Base-by-base conservation (phyloP, 2,888 invertebrate species). In the Phortica okadai region DNA sequence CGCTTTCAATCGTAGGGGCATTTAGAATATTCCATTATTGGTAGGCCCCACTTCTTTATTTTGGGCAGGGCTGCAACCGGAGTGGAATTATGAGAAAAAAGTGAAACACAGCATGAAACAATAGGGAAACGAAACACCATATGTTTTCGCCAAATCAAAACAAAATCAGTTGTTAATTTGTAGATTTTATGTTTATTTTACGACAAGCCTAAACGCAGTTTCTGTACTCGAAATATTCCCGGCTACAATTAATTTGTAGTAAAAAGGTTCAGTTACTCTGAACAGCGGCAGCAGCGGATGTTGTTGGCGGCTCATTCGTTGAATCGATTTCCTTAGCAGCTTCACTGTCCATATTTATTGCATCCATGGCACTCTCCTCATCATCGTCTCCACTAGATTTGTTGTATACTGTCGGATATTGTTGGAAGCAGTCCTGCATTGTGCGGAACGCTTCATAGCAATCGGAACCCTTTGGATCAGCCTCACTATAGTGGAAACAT, bases 381-480 rank as follows among this genome's bases (percentile, higher is more conserved):
- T 93, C 94, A 78, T 94, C 94, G 76, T 94, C 93, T 59, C 93
- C 93, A n/a, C 94, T 93, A 74, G 94, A 93, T 90, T 95, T 94
- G 88, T 95, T 95, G 90, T 98, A 98, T 42, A 98, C 93, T 41
- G 95, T 94, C 6, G 98, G 98, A 92, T 95, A 98, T 81, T 95
- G 92, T 64, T 95, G 92, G 95, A 98, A 98, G 90, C 98, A 99
- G 45, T 94, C 93, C 90, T 97, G 97, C 98, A 98, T 98, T 74
- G 94, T 94, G 89, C 95, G 95, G 92, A 98, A 98, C 84, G 95
- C 94, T 80, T 97, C 96, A 89, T 96, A 96, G 91, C 99, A 99
- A 88, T 99, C 97, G 69, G 96, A 95, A 74, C 98, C 98, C 92
- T 98, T 98, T 0, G 97, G 96, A 3, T 98, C 98, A 3, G 95